Base-by-base conservation (phyloP, 2,797 vertebrate genomes). In the Gobionotothen gibberifrons region DNA sequence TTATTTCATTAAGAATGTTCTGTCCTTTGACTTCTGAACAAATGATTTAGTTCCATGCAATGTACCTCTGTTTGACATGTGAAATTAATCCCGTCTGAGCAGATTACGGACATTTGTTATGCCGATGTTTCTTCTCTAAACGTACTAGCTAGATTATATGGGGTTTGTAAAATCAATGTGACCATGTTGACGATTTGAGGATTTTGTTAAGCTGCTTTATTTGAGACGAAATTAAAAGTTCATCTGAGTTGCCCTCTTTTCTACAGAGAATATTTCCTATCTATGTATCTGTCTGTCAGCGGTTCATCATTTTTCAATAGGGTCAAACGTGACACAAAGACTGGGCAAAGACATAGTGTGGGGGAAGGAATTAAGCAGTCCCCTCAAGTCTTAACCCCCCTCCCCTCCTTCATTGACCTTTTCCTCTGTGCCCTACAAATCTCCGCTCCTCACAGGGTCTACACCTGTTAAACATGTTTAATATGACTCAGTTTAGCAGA, bases 191-290 rank as follows among this genome's bases (percentile, higher is more conserved):
- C 19, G 73, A 78, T 81, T 86, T 81, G 10, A 15, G 84, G 89
- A 90, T 92, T 90, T 85, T 56, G 77, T 49, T 91, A 91, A 93
- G 87, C 84, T 85, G 88, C 86, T 93, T 93, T 91, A 83, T 87
- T 81, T 85, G 66, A 67, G 56, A 66, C 65, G 10, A 77, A 82
- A 88, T 86, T 77, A 85, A 86, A 85, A 69, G 62, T 85, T 86
- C 19, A 79, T 80, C 65, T 53, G 61, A 68, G 76, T 85, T 81
- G 78, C 15, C 81, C 80, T 87, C 79, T 86, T 81, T 75, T 83
- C 54, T 48, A 72, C 42, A 47, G n/a, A n/a, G 3, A 43, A 10
- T 59, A 1, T 44, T 39, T 32, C 54, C 56, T 57, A 21, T 56
- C n/a, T 69, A 32, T 76, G 57, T 66, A 26, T 81, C 46, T 52